These are phyloP conservation scores for Argya squamiceps DNA, from an alignment of 2,797 vertebrate genomes.

Conservation along the genomic window DNA sequence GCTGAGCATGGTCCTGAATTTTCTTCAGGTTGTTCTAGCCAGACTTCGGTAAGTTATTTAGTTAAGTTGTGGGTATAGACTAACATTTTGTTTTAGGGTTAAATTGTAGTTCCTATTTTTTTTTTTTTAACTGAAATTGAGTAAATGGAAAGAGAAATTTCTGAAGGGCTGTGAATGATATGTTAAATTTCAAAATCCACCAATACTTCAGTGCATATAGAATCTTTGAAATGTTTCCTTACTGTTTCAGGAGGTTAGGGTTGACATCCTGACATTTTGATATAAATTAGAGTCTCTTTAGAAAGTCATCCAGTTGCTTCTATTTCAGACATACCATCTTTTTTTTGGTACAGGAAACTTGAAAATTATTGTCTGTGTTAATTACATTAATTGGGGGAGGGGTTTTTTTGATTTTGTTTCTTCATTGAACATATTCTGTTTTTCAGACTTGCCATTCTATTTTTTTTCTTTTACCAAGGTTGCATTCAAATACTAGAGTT, in stretches of 20 bases:
- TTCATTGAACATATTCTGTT: not conserved
- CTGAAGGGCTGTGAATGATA: not conserved
- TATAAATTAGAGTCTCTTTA: not conserved
- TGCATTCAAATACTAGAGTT: slow-evolving; percentile 20
- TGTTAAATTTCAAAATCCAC: not conserved
- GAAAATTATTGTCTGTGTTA: not conserved
- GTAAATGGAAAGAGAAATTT: not conserved
- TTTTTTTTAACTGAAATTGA: not conserved
- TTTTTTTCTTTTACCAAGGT: not conserved
- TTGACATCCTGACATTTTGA: not conserved
- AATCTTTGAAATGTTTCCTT: not conserved
- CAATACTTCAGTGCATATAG: not conserved
- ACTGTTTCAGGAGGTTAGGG: not conserved
- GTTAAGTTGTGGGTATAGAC: not conserved
- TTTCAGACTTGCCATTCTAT: not conserved
- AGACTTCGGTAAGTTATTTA: slow-evolving; percentile 87
- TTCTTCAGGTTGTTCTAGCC: slow-evolving; percentile 86
- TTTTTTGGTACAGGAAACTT: not conserved
- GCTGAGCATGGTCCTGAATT: slow-evolving; percentile 85
- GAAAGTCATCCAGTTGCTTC: not conserved
- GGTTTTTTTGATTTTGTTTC: not conserved
- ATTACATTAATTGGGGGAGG: not conserved
- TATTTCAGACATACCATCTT: not conserved
- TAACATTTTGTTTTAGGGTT: not conserved
- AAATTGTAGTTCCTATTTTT: not conserved